Base-by-base conservation (phyloP, 2,888 invertebrate species). In the Abrostola tripartita region DNA sequence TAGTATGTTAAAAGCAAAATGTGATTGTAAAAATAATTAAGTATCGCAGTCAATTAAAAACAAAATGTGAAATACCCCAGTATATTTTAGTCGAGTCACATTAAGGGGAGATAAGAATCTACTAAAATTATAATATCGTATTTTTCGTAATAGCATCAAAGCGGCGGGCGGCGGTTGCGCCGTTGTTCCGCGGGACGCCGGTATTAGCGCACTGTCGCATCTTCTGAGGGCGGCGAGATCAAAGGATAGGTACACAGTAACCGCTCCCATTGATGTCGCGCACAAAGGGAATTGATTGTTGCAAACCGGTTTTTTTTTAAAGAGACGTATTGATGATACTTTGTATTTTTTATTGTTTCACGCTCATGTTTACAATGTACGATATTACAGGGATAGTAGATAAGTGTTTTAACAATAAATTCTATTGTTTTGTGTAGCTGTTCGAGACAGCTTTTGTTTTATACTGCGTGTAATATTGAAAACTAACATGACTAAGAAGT, bases 221-320 rank as follows among this genome's bases (percentile, higher is more conserved):
- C 93, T 93, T 93, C 92, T 88, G 89, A 91, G 93, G 92, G 92
- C 93, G 93, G 93, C 92, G 91, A 93, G 93, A 93, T 94, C 94
- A 94, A 93, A 94, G 93, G 93, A 92, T 90, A 92, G 91, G 91
- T 91, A 92, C 92, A 93, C 90, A 92, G 91, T 90, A 91, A 92
- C 93, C 92, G 93, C 92, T 93, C 85, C 92, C 91, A 94, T 94
- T 94, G 94, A 94, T 93, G 93, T 94, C 92, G 92, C 88, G 86
- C 90, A 93, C 94, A 94, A 94, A 94, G 94, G 90, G 92, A 92
- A 94, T 93, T 93, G 93, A 94, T 94, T 94, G 93, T 93, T 93
- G 93, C 93, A 91, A 93, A 93, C 90, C 91, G 92, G 89, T 87
- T 92, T 92, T 92, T 89, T 85, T 84, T 75, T 67, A 84, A 85